Conservation (phyloP, 2,888 invertebrate genomes). For the Xestia rhomboidea region DNA sequence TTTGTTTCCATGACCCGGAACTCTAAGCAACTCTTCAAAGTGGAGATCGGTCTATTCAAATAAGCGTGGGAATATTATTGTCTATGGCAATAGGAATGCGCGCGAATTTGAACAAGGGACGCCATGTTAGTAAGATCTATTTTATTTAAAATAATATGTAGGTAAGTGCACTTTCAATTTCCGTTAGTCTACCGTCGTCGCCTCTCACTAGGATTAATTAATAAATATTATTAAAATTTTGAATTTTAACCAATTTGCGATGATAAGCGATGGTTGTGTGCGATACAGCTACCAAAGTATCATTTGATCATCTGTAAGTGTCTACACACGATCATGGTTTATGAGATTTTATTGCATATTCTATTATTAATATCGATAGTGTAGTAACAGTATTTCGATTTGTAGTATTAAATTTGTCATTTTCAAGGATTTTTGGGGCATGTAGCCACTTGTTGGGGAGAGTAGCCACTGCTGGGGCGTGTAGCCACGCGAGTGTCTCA, state of each 20-base stretch:
- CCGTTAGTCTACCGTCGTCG: slow-evolving; percentile 76
- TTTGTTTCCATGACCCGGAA: slow-evolving; percentile 28
- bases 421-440: slow-evolving; percentile 78
- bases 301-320: slow-evolving; percentile 62
- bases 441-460: slow-evolving; percentile 67
- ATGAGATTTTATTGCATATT: slow-evolving; percentile 86
- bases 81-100: slow-evolving; percentile 57
- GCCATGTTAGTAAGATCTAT: slow-evolving; percentile 63
- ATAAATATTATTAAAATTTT: slow-evolving; percentile 77
- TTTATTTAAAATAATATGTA: slow-evolving; percentile 63
- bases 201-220: slow-evolving; percentile 79
- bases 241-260: slow-evolving; percentile 80
- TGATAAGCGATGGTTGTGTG: slow-evolving; percentile 71
- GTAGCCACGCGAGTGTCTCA: slow-evolving; percentile 47
- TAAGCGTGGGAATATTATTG: slow-evolving; percentile 54
- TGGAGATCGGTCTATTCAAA: slow-evolving; percentile 59
- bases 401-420: slow-evolving; percentile 88
- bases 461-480: slow-evolving; percentile 64
- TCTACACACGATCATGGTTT: slow-evolving; percentile 77
- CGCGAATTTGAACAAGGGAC: slow-evolving; percentile 47
- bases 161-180: slow-evolving; percentile 82
- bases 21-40: slow-evolving; percentile 63
- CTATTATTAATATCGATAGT: slow-evolving; percentile 83
- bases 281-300: slow-evolving; percentile 67
- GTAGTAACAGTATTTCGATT: slow-evolving; percentile 87